Base-by-base conservation (phyloP, 2,888 invertebrate species). In the Rhaphigaster nebulosa region DNA sequence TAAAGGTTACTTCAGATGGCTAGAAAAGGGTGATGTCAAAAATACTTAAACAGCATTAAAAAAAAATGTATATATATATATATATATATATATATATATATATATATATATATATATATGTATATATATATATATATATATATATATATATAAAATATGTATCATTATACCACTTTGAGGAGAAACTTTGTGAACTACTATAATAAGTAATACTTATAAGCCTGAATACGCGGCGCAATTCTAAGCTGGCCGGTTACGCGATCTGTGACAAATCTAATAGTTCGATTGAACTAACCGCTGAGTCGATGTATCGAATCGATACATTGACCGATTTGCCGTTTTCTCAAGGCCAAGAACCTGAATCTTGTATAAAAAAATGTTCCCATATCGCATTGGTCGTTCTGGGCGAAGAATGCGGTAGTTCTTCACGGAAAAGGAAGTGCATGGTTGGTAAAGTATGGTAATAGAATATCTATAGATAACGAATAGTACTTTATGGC, bases 261-360 rank as follows among this genome's bases (percentile, higher is more conserved):
- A 29, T 65, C 65, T 29, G 29, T 65, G 65, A 60, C 60, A 60
- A n/a, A n/a, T 60, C 60, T n/a, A 1, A 1, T 60, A 8, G 60
- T 60, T 65, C 29, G 65, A 65, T 29, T 29, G 29, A 29, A 65
- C 65, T 29, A 15, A 29, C 29, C 65, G 29, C 29, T 29, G 65
- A 20, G 70, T 76, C 70, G 38, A 76, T 38, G 70, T 38, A 76
- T 76, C 70, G 70, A 76, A 38, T 76, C 38, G 38, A 38, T 76
- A 23, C 70, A 76, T 76, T 38, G 70, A 38, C 70, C 38, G 65
- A 65, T 65, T 65, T 29, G 20, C 70, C 34, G 70, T 76, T 76
- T 38, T 20, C 20, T 76, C 70, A 76, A 76, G 70, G 38, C 34
- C 70, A 38, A 76, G 70, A 38, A 76, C 70, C 70, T 20, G 0